Percentiles rank a stretch among this genome's conserved stretches.
Evolutionary conservation across 2,888 invertebrate genomes (phyloP).

Genomic region (Myopa testacea): DNA sequence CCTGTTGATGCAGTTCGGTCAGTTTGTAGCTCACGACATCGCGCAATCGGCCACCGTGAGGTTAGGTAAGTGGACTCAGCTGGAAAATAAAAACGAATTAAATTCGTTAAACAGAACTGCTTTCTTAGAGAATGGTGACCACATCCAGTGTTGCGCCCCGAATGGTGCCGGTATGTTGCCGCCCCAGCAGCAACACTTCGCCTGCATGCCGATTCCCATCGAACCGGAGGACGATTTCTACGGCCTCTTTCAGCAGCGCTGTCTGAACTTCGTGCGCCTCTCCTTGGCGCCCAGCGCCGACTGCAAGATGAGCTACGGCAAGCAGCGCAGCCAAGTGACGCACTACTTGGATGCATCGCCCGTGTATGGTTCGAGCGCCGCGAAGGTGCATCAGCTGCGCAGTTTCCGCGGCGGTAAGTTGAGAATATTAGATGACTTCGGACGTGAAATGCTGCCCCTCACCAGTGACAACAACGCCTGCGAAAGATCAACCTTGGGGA

Average conservation of each 20-base stretch:
- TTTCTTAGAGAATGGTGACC: conserved; percentile 74
- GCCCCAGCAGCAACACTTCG: conserved; percentile 72
- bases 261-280: conserved; percentile 80
- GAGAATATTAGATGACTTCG: conserved; percentile 75
- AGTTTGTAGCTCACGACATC: conserved; percentile 82
- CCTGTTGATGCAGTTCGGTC: conserved; percentile 83
- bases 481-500: conserved; percentile 70
- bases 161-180: conserved; percentile 72
- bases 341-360: conserved; percentile 81
- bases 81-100: too few species aligned
- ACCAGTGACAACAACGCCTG: conserved; percentile 75
- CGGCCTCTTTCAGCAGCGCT: conserved; percentile 71
- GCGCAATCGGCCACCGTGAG: conserved; percentile 78
- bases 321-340: conserved; percentile 76
- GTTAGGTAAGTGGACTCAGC: conserved; percentile 70
- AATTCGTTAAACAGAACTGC: too few species aligned
- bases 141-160: conserved; percentile 79
- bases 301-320: conserved; percentile 78
- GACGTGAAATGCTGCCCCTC: conserved; percentile 76
- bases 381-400: conserved; percentile 72
- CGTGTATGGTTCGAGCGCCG: conserved; percentile 77
- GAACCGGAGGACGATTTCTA: conserved; percentile 75
- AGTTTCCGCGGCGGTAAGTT: conserved; percentile 74
- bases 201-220: conserved; percentile 77
- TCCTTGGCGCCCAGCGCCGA: conserved; percentile 76